Evolutionary conservation across 2,113 vertebrate genomes (phyloP), one percentile per base, ranked within the genome.

Genomic region (Burhinus oedicnemus): DNA sequence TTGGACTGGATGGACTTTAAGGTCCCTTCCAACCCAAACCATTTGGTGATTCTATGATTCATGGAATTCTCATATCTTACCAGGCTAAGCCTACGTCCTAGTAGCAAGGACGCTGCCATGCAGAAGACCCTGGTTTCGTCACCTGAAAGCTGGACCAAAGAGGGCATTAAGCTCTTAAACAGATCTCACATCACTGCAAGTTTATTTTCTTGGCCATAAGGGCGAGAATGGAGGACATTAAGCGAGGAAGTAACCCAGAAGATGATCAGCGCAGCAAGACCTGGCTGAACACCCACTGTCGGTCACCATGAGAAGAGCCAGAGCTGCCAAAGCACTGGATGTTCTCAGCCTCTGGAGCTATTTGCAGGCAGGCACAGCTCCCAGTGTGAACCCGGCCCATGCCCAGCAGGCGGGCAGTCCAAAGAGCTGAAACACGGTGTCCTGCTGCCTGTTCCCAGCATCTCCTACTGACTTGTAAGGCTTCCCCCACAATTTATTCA

Each of bases 171-270:
- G 20, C 26, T 52, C 38, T 36, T 49, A 5, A 36, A 40, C 23
- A 27, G n/a, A 54, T 21, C 30, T n/a, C 10, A 1, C 26, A 10
- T 36, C 2, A 2, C 3, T 23, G 14, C 0, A 0, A 58, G 5
- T 6, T 0, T 2, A 2, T 55, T 83, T 79, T 55, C 60, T 76
- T 12, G n/a, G 42, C 72, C 36, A 5, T 2, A 9, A 68, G 15
- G n/a, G 44, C 45, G 8, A 69, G 71, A 83, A 44, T 9, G 11
- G 49, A 83, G 49, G 55, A 49, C 0, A 5, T 2, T 9, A 44
- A 64, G 26, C 1, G 8, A 69, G 54, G 58, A 68, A 74, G 30
- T 15, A 78, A 49, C 22, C 32, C 47, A 26, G 69, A 16, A 36
- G 65, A 47, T 32, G 69, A 81, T 60, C 60, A 29, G 42, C 15